Percentiles rank a stretch among this genome's conserved stretches.
Evolutionary conservation across 92 coral and sea anemone species (phyloP).

Genomic region (Micromussa lordhowensis): DNA sequence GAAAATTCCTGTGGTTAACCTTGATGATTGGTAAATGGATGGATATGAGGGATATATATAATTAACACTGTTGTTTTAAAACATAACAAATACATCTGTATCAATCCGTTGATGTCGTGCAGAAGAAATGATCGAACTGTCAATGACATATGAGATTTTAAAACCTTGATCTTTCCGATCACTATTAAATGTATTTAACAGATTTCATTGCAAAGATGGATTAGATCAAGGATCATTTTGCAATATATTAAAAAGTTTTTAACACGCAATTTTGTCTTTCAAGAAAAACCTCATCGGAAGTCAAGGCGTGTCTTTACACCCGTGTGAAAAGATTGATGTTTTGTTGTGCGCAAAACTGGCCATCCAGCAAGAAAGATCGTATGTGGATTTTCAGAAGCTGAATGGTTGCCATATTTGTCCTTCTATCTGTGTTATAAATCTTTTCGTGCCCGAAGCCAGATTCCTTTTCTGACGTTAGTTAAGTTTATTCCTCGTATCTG

Average conservation of each 20-base stretch:
- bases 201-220: slow-evolving; percentile 32
- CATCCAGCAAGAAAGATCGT: background rate
- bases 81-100: background rate
- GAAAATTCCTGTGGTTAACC: background rate
- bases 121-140: background rate
- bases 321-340: background rate
- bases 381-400: background rate
- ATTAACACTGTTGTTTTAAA: background rate
- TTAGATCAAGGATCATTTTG: slow-evolving; percentile 34
- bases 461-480: slow-evolving; percentile 35
- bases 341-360: background rate
- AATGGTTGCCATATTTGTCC: background rate
- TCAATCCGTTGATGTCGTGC: slow-evolving; percentile 6
- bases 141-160: slow-evolving; percentile 13
- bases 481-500: slow-evolving; percentile 26
- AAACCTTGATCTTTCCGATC: slow-evolving; percentile 19
- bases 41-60: background rate
- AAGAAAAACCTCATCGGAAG: background rate
- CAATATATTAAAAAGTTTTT: slow-evolving; percentile 7
- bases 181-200: slow-evolving; percentile 34
- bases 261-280: slow-evolving; percentile 29
- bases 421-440: slow-evolving; percentile 31
- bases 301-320: background rate
- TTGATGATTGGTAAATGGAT: background rate
- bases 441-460: slow-evolving; percentile 38